Base-by-base conservation (phyloP, 2,888 invertebrate species). In the Drosophila paranaensis region DNA sequence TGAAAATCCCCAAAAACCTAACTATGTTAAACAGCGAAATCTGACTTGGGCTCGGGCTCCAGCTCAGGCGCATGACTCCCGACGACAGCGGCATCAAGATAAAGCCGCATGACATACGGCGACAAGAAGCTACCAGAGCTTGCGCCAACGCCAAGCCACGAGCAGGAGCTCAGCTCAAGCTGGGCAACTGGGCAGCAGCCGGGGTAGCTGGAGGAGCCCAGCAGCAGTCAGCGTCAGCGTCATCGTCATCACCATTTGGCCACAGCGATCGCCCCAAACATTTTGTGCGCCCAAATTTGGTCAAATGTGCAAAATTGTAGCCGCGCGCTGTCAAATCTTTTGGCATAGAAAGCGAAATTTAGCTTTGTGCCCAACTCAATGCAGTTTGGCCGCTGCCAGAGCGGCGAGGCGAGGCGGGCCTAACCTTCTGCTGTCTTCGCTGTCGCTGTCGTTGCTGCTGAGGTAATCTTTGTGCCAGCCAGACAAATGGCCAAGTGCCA, bases 251-350 rank as follows among this genome's bases (percentile, higher is more conserved):
- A 81, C 54, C 83, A 75, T 76, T 61, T 70, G 76, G 71, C 77
- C 74, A 79, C 82, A 65, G 68, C 79, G 67, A 69, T 73, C 50
- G 66, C 67, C 58, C 63, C 68, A 43, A 70, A 64, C 75, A 50
- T 67, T 61, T 70, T 76, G 51, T 77, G 74, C 51, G 71, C 62
- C 86, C 86, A 86, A 86, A 86, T 86, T 86, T 86, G 86, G 86
- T 87, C 86, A 86, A 86, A 86, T 89, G 86, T 88, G 86, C 86
- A 86, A 77, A 76, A 86, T 86, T 83, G 83, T 70, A 86, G 84
- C 87, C 89, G 81, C 88, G 78, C 77, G 84, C 82, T 86, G 87
- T 84, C 87, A 86, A 86, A 86, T 60, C 82, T 84, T 77, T 73
- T 79, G 74, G 74, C 87, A 79, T 82, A 88, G 86, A 86, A 86